Percentiles rank a stretch among this genome's conserved stretches.
phyloP scores from a whole-genome alignment of 2,797 vertebrate species.

The Leptodactylus fallax region DNA sequence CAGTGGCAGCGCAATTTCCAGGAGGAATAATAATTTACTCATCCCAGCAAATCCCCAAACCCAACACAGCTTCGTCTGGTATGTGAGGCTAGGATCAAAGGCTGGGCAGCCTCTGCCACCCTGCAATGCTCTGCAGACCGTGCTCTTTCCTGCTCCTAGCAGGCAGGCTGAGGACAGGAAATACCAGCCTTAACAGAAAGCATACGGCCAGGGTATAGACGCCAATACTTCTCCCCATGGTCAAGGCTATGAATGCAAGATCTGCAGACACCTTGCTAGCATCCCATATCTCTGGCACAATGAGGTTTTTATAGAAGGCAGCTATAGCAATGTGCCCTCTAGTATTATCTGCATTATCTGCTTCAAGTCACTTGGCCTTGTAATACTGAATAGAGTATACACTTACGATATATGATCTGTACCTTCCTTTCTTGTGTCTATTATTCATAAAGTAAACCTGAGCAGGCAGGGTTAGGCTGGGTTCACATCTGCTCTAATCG shows the following conservation, averaged over 20 bases:
- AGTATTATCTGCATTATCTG: not conserved
- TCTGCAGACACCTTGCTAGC: not conserved
- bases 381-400: not conserved
- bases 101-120: slow-evolving; percentile 57
- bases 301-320: not conserved
- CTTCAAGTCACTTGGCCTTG: not conserved
- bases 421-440: not conserved
- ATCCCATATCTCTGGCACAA: not conserved
- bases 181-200: slow-evolving; percentile 61
- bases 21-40: slow-evolving; percentile 64
- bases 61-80: slow-evolving; percentile 64
- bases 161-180: slow-evolving; percentile 58
- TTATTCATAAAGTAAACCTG: not conserved
- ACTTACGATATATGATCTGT: not conserved
- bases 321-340: not conserved
- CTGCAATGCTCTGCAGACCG: slow-evolving; percentile 57
- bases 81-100: slow-evolving; percentile 60
- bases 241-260: slow-evolving; percentile 26
- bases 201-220: slow-evolving; percentile 46
- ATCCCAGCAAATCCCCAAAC: slow-evolving; percentile 64
- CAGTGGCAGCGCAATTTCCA: slow-evolving; percentile 64
- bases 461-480: not conserved
- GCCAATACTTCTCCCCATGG: slow-evolving; percentile 30
- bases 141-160: slow-evolving; percentile 54
- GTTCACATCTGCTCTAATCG: too few species aligned